Percentiles rank a stretch among this genome's conserved stretches.
Evolutionary conservation across 1,140 invertebrate species (phyloP).

Genomic region (Heliconius nattereri): DNA sequence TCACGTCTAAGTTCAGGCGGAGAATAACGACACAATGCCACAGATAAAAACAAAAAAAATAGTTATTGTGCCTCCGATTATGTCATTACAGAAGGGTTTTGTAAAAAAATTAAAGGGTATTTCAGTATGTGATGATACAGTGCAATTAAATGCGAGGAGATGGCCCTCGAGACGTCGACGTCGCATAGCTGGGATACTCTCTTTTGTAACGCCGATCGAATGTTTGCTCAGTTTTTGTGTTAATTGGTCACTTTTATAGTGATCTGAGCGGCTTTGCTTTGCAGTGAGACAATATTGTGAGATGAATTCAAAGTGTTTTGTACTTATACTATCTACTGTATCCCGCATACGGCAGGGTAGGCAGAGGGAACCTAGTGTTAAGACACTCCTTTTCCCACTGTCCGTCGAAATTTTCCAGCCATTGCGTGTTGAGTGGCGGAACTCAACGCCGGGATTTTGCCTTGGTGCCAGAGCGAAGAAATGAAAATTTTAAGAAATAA

Average conservation of each 20-base stretch:
- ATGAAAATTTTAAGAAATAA: too few species aligned
- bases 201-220: constrained; percentile 40
- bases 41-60: constrained; percentile 7
- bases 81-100: constrained; percentile 58
- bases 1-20: constrained; percentile 26
- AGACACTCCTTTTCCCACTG: too few species aligned
- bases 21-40: not conserved
- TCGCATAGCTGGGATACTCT: constrained; percentile 45
- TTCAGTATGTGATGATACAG: constrained; percentile 74
- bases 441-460: too few species aligned
- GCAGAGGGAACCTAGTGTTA: too few species aligned
- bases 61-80: constrained; percentile 52
- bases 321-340: not conserved
- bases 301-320: not conserved
- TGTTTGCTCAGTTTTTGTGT: constrained; percentile 39
- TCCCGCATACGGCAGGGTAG: too few species aligned
- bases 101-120: constrained; percentile 62
- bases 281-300: not conserved
- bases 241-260: constrained; percentile 41
- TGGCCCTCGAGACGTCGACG: constrained; percentile 38
- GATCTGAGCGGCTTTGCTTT: constrained; percentile 25
- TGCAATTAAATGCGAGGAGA: constrained; percentile 59
- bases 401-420: too few species aligned
- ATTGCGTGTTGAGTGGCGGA: too few species aligned
- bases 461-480: too few species aligned